Conservation (phyloP, 2,797 vertebrate genomes). For the Natrix natrix region DNA sequence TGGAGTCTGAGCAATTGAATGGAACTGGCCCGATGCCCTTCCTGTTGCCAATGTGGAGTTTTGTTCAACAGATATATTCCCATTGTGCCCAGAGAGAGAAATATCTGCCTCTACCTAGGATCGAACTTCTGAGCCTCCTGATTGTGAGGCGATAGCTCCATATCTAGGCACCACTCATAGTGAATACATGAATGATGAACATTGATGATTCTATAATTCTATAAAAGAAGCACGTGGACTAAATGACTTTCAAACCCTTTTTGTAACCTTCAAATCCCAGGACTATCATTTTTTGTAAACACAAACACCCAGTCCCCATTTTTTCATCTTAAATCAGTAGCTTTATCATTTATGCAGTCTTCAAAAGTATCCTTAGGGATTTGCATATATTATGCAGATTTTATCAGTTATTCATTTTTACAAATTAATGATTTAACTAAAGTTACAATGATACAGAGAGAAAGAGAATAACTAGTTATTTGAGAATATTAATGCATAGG, state of each 20-base stretch:
- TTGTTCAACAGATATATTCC: too few relatives aligned
- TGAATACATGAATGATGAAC: background rate
- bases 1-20: too few relatives aligned
- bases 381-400: background rate
- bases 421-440: background rate
- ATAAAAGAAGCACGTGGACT: background rate
- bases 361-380: background rate
- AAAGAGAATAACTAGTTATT: background rate
- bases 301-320: too few relatives aligned
- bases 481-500: background rate
- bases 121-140: too few relatives aligned
- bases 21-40: too few relatives aligned
- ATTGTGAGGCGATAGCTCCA: too few relatives aligned
- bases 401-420: slow-evolving; percentile 5
- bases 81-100: too few relatives aligned
- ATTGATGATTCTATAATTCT: background rate
- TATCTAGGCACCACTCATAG: background rate
- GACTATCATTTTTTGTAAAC: background rate
- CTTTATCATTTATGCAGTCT: background rate
- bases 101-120: too few relatives aligned
- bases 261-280: background rate
- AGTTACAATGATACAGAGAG: background rate
- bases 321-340: background rate
- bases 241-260: background rate
- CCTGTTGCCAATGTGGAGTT: too few relatives aligned